Conservation (phyloP, 2,797 vertebrate species). For the Chiroxiphia lanceolata region DNA sequence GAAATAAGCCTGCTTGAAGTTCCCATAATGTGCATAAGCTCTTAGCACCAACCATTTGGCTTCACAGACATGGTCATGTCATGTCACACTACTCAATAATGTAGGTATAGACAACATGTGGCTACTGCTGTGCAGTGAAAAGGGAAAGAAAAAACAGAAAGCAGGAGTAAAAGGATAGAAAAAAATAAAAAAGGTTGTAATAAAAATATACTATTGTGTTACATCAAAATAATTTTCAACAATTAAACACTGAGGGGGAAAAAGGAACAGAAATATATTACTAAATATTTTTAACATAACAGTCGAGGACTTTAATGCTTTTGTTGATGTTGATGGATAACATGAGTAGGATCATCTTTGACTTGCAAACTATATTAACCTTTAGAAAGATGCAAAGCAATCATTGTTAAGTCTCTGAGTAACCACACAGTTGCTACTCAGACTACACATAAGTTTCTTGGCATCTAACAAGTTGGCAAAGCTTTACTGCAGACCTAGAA, state of each 20-base stretch:
- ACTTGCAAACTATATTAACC: not conserved
- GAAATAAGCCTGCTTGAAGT: not conserved
- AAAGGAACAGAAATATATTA: not conserved
- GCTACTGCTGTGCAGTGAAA: not conserved
- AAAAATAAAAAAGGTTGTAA: not conserved
- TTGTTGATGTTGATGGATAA: not conserved
- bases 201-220: not conserved
- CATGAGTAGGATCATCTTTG: not conserved
- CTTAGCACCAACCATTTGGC: not conserved
- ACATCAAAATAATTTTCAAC: not conserved
- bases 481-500: not conserved
- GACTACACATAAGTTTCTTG: not conserved
- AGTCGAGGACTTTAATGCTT: not conserved
- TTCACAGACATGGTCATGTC: rapidly evolving
- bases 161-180: not conserved
- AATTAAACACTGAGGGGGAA: not conserved
- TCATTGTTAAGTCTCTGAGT: not conserved
- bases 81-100: not conserved
- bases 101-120: not conserved
- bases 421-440: not conserved
- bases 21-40: not conserved
- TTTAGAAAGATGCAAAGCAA: not conserved
- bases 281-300: not conserved
- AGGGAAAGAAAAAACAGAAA: not conserved
- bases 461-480: not conserved